phyloP scores from a whole-genome alignment of 2,113 vertebrate genomes.

The Dipodomys merriami region DNA sequence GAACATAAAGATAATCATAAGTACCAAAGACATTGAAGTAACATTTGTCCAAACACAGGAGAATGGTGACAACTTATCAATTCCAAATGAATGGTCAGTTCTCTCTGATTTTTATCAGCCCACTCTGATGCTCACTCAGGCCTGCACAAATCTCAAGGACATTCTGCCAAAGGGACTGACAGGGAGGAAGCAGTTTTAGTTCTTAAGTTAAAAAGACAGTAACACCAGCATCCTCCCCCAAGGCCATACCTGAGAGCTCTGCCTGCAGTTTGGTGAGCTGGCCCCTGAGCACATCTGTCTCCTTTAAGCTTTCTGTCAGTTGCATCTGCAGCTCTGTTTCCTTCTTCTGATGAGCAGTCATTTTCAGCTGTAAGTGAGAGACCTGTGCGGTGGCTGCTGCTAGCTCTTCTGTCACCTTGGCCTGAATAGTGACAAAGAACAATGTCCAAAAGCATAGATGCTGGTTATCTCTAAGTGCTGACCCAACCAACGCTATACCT shows the following conservation, averaged over 20 bases:
- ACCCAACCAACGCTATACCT: neutral
- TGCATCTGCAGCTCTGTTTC: constrained; percentile 89
- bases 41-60: neutral
- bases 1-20: neutral
- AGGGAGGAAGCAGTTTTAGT: neutral
- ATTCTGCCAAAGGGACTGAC: neutral
- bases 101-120: neutral
- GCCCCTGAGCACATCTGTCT: constrained; percentile 84
- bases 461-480: neutral
- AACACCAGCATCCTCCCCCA: neutral
- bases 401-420: constrained; percentile 92
- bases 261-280: constrained; percentile 85
- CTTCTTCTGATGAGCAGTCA: constrained; percentile 92
- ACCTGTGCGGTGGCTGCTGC: constrained; percentile 89
- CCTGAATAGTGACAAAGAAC: constrained; percentile 83
- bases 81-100: neutral
- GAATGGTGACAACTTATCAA: neutral
- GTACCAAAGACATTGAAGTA: neutral
- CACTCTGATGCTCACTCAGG: neutral
- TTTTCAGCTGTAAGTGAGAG: constrained; percentile 93
- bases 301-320: constrained; percentile 88
- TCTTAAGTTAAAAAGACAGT: neutral
- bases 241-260: constrained; percentile 89
- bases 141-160: neutral
- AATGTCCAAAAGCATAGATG: neutral